Base-by-base conservation (phyloP, 2,888 invertebrate species). In the Epinotia nisella region DNA sequence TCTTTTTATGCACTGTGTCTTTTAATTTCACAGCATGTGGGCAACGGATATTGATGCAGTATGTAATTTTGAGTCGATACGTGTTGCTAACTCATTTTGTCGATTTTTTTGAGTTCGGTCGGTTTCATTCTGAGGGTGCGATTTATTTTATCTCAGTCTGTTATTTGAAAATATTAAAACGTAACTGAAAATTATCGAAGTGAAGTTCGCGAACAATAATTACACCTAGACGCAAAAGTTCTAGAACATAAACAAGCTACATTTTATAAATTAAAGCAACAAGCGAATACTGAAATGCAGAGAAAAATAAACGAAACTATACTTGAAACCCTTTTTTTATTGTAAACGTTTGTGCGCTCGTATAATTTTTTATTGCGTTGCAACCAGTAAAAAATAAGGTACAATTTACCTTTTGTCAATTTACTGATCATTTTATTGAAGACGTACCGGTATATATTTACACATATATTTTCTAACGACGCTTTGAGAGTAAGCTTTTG, bases 341-440 rank as follows among this genome's bases (percentile, higher is more conserved):
- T 49, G 15, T 49, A 7, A 49, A 7, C 49, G 49, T n/a, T n/a
- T 49, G 49, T 39, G 15, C 9, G 19, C 53, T 39, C 53, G 13
- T 39, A 13, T 65, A 49, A 49, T 17, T 39, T 7, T 65, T 65
- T 66, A 66, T 66, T 56, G 55, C 21, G 55, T n/a, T 35, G 41
- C 21, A 41, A 21, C 41, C 39, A 39, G 21, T 65, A 55, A 39
- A 55, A 51, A 29, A 49, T n/a, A 45, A 64, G 29, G 29, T 51
- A 29, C 19, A 53, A 9, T 65, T 7, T 39, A 19, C 19, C 15
- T 65, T 9, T 39, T 65, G 65, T 15, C 35, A 53, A 35, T 64
- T 35, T 64, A 35, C 13, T 19, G 9, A 17, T 39, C 5, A 53
- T 62, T 51, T 35, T 53, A 65, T 65, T 65, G 53, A 13, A n/a